Conservation (phyloP, 2,797 vertebrate genomes). For the Crax fasciolata region DNA sequence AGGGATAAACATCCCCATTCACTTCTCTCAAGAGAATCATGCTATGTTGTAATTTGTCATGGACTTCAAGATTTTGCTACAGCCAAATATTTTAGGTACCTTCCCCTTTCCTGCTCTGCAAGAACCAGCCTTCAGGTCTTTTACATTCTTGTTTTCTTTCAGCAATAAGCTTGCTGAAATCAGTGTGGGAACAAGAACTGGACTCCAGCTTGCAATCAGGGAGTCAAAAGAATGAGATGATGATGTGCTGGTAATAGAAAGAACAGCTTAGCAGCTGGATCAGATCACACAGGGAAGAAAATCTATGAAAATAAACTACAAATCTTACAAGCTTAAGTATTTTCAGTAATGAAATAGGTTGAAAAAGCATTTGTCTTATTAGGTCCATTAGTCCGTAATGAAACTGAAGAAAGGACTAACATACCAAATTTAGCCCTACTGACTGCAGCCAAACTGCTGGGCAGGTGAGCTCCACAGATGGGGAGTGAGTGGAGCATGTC, state of each 20-base stretch:
- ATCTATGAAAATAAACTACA: background rate
- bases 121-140: background rate
- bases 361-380: background rate
- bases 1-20: background rate
- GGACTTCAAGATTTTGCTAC: background rate
- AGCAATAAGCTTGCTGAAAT: background rate
- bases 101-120: background rate
- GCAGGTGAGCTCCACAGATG: no score
- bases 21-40: background rate
- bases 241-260: background rate
- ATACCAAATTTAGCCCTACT: no score
- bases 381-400: background rate
- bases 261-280: background rate
- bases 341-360: background rate
- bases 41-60: rapidly evolving
- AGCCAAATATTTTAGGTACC: background rate
- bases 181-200: background rate
- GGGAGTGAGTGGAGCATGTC: no score
- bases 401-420: background rate
- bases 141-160: background rate
- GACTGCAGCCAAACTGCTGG: no score
- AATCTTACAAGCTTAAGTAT: background rate
- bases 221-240: background rate
- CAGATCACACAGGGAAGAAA: background rate
- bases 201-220: background rate